Evolutionary conservation across 2,797 vertebrate genomes (phyloP).

Genomic region (Lacerta viridis): DNA sequence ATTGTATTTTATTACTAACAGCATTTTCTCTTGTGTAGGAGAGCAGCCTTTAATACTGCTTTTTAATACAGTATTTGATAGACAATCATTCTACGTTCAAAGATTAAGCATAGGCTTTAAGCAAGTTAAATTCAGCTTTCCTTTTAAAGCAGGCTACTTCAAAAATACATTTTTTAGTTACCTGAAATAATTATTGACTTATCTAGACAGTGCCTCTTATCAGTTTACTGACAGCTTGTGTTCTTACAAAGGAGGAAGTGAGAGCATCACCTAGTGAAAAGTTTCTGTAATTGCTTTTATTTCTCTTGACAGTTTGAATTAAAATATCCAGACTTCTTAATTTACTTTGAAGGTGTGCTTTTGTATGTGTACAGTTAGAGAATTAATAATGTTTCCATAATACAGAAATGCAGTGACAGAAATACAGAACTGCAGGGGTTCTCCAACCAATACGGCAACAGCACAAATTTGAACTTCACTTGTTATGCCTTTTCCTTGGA

Average conservation of each 20-base stretch:
- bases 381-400: background rate
- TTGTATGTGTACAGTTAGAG: background rate
- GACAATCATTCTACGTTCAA: too few species aligned
- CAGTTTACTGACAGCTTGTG: background rate
- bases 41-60: too few species aligned
- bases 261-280: constrained; percentile 42
- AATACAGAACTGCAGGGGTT: background rate
- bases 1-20: too few species aligned
- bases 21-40: too few species aligned
- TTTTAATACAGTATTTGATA: too few species aligned
- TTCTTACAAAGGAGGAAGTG: background rate
- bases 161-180: too few species aligned
- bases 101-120: too few species aligned
- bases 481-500: background rate
- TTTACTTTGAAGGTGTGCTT: background rate
- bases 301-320: background rate
- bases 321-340: background rate
- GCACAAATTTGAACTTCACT: background rate
- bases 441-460: background rate
- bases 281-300: constrained; percentile 31
- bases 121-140: too few species aligned
- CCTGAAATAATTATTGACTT: background rate
- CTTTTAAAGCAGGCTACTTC: too few species aligned
- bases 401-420: background rate
- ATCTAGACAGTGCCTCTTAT: background rate